Conservation (phyloP, 2,113 vertebrate genomes). For the Aleadryas rufinucha region DNA sequence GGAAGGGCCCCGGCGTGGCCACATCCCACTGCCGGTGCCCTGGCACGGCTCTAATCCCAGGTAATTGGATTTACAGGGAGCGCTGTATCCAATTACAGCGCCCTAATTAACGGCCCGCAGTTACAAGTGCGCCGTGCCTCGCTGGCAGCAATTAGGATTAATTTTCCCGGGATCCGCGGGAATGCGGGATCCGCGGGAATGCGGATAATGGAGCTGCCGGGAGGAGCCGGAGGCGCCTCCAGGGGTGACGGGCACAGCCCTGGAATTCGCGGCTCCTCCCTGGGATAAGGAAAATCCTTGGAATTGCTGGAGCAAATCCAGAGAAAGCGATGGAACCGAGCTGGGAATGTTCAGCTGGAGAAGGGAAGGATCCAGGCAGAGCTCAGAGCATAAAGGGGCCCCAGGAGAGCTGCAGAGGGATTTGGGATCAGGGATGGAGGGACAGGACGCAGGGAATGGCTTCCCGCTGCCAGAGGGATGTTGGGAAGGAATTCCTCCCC, state of each 20-base stretch:
- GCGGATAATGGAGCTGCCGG: constrained; percentile 17
- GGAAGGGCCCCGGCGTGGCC: not conserved
- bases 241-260: not conserved
- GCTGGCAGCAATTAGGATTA: constrained; percentile 59
- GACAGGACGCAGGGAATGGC: not conserved
- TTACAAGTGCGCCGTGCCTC: constrained; percentile 54
- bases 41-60: constrained; percentile 8
- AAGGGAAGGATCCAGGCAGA: not conserved
- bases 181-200: constrained; percentile 6
- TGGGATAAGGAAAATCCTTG: rapidly evolving
- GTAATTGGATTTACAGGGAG: constrained; percentile 68
- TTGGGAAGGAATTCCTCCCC: not conserved
- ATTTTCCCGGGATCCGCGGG: constrained; percentile 33
- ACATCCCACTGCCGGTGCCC: not conserved
- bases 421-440: not conserved
- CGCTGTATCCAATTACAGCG: constrained; percentile 61
- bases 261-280: not conserved
- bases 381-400: not conserved
- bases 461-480: not conserved
- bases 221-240: not conserved
- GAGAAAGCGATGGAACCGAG: not conserved
- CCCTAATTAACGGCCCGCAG: constrained; percentile 65
- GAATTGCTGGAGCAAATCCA: not conserved
- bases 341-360: not conserved
- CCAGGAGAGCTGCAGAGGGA: not conserved